These are phyloP conservation scores for Sebastes vulpes DNA, from an alignment of 2,797 vertebrate genomes.

Conservation along the genomic window DNA sequence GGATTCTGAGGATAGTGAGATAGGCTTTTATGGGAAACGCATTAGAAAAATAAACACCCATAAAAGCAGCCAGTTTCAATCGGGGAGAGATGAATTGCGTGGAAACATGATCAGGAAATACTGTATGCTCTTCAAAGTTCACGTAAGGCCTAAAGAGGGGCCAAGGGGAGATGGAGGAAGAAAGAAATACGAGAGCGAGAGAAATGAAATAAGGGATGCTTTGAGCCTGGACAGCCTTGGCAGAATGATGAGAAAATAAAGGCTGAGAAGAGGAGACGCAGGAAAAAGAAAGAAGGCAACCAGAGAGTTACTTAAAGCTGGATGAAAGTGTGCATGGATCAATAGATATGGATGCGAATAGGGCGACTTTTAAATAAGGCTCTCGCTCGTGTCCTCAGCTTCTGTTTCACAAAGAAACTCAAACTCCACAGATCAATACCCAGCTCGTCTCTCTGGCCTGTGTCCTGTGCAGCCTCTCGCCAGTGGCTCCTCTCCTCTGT, in stretches of 20 bases:
- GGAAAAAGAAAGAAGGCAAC: constrained; percentile 43
- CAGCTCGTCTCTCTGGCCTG: constrained; percentile 51
- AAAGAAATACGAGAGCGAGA: constrained; percentile 28
- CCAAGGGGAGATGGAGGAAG: constrained; percentile 15
- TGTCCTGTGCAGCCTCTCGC: constrained; percentile 52
- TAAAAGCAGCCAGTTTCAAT: constrained; percentile 52
- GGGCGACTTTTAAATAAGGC: constrained; percentile 81
- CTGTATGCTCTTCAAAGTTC: constrained; percentile 48
- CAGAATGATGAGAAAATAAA: constrained; percentile 32
- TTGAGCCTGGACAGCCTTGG: constrained; percentile 4
- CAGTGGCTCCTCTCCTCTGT: constrained; percentile 56
- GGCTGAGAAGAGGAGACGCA: constrained; percentile 27
- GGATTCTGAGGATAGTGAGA: constrained; percentile 40
- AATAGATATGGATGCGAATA: constrained; percentile 80
- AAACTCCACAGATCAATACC: constrained; percentile 77
- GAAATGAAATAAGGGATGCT: constrained; percentile 20
- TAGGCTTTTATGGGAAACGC: constrained; percentile 56
- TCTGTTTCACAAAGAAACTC: constrained; percentile 81
- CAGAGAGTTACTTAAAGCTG: constrained; percentile 74
- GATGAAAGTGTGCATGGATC: constrained; percentile 72
- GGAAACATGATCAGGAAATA: constrained; percentile 61
- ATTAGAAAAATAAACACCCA: constrained; percentile 63
- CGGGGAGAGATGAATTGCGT: constrained; percentile 40
- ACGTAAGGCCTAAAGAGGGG: constrained; percentile 25
- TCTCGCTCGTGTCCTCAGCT: constrained; percentile 72